These are phyloP conservation scores for Brachirus orientalis DNA, from an alignment of 2,113 vertebrate species.

Conservation along the genomic window DNA sequence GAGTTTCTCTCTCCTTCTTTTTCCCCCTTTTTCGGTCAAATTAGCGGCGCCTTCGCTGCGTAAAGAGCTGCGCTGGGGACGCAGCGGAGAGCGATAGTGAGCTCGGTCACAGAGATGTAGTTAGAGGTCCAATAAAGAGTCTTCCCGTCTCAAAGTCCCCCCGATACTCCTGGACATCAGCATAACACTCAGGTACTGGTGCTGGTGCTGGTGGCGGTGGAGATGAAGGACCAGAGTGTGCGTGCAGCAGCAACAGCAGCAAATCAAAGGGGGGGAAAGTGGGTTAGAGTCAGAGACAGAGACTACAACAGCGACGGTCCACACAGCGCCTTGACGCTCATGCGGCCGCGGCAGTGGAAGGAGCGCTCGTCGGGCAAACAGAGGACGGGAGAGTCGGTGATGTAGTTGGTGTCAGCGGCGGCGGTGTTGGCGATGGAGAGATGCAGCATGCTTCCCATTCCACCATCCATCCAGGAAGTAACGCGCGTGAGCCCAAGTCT, in stretches of 20 bases:
- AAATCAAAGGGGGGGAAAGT: not conserved
- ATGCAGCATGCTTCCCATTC: slow-evolving; percentile 86
- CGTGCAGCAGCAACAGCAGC: not conserved
- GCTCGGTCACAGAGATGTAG: slow-evolving; percentile 30
- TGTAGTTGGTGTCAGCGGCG: not conserved
- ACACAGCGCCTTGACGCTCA: slow-evolving; percentile 24
- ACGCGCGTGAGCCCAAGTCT: slow-evolving; percentile 86
- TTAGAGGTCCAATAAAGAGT: slow-evolving; percentile 60
- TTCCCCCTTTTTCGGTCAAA: slow-evolving; percentile 14
- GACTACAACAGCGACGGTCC: slow-evolving; percentile 67
- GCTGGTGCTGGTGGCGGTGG: not conserved
- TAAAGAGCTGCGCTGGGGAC: slow-evolving; percentile 57
- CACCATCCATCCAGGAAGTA: slow-evolving; percentile 91
- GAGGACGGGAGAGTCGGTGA: slow-evolving; percentile 62
- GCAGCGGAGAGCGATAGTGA: slow-evolving; percentile 25
- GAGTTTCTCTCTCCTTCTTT: slow-evolving; percentile 71
- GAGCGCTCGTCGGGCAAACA: slow-evolving; percentile 70
- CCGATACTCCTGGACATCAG: slow-evolving; percentile 55
- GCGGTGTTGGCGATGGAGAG: slow-evolving; percentile 59
- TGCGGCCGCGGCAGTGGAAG: slow-evolving; percentile 69
- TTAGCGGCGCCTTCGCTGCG: slow-evolving; percentile 52
- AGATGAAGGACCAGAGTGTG: not conserved
- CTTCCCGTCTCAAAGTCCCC: slow-evolving; percentile 48
- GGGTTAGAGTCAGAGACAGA: not conserved
- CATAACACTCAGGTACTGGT: slow-evolving; percentile 48